phyloP scores from a whole-genome alignment of 2,797 vertebrate genomes.

The Sorex maritimensis region DNA sequence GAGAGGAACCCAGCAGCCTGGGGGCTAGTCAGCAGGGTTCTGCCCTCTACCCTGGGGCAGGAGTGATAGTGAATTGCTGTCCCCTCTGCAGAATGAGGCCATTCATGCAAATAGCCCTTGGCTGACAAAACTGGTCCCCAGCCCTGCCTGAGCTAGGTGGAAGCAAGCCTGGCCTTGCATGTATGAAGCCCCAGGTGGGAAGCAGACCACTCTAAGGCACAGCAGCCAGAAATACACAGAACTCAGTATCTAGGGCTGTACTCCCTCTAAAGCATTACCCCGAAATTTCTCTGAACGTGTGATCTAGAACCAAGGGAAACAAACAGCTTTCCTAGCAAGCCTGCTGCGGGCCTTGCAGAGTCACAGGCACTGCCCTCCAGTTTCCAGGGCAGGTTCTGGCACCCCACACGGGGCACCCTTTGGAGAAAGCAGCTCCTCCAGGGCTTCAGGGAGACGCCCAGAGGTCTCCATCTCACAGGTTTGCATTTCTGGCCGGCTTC shows the following conservation, averaged over 20 bases:
- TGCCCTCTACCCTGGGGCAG: not conserved
- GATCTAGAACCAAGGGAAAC: not conserved
- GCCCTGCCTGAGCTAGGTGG: too few relatives aligned
- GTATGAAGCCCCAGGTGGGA: too few relatives aligned
- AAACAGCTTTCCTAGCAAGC: too few relatives aligned
- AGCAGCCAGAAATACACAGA: constrained; percentile 2
- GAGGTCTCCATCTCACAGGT: not conserved
- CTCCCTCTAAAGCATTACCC: constrained; percentile 44
- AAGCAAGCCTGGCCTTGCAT: too few relatives aligned
- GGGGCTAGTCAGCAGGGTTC: not conserved
- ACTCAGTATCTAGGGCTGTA: not conserved
- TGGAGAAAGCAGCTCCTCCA: too few relatives aligned
- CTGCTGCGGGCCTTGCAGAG: not conserved
- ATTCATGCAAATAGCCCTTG: too few relatives aligned
- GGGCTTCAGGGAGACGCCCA: not conserved
- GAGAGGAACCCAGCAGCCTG: not conserved
- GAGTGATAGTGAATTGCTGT: too few relatives aligned
- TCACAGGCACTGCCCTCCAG: not conserved
- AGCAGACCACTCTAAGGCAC: not conserved
- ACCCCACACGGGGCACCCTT: too few relatives aligned
- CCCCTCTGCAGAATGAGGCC: too few relatives aligned
- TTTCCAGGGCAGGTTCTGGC: not conserved
- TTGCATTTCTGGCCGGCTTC: constrained; percentile 24
- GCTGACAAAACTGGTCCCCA: too few relatives aligned
- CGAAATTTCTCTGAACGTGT: constrained; percentile 39